Conservation (phyloP, 2,113 vertebrate species). For the Thermophis baileyi region DNA sequence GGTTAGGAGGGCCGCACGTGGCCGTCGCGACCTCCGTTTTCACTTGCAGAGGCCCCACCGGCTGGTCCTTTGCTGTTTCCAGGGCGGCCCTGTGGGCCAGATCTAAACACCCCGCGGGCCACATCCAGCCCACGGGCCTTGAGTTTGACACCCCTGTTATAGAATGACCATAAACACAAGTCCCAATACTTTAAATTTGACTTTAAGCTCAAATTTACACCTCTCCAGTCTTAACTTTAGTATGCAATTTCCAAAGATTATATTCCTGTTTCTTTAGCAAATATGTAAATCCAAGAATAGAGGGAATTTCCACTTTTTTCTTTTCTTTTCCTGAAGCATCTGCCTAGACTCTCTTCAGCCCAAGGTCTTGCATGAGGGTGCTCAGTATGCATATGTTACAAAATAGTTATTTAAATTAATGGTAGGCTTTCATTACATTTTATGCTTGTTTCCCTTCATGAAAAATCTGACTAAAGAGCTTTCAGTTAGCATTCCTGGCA, state of each 20-base stretch:
- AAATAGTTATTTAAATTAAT: slow-evolving; percentile 57
- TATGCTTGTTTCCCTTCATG: slow-evolving; percentile 52
- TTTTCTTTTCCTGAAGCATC: background rate
- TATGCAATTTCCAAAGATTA: background rate
- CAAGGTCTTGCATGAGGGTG: background rate
- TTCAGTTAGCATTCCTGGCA: slow-evolving; percentile 49
- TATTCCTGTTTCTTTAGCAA: background rate
- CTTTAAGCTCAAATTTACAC: background rate
- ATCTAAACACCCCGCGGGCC: too few relatives aligned
- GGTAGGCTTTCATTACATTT: slow-evolving; percentile 44
- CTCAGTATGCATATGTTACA: slow-evolving; percentile 31
- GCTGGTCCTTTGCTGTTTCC: too few relatives aligned
- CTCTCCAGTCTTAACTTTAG: background rate
- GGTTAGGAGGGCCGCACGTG: too few relatives aligned
- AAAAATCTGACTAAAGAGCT: slow-evolving; percentile 52
- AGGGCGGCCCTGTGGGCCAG: fast-evolving
- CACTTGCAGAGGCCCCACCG: too few relatives aligned
- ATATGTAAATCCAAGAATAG: background rate
- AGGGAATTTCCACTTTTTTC: background rate
- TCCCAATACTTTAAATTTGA: background rate
- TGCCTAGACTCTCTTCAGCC: background rate
- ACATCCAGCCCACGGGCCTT: too few relatives aligned
- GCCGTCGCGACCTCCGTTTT: too few relatives aligned
- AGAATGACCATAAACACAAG: background rate
- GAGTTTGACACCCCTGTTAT: background rate